Conservation (phyloP, 2,888 invertebrate species). For the Drosophila buzzatii region DNA sequence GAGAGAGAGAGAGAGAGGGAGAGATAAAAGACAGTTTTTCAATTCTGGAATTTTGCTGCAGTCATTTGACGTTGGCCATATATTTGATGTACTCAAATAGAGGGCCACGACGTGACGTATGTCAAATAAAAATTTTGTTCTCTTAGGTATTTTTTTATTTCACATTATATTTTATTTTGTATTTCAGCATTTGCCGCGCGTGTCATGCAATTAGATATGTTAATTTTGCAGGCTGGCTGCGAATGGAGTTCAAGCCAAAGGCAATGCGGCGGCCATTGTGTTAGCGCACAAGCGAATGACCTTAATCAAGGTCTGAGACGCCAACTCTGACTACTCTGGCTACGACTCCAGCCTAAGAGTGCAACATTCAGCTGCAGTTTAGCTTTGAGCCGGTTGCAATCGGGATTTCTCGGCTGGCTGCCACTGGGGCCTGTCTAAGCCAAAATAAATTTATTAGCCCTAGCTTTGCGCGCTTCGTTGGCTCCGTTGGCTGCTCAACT, state of each 20-base stretch:
- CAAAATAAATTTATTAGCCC: conserved; percentile 60
- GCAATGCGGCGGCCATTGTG: conserved; percentile 47
- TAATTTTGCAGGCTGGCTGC: conserved; percentile 42
- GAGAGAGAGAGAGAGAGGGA: background rate
- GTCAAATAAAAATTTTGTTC: conserved; percentile 41
- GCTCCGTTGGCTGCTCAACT: conserved; percentile 15
- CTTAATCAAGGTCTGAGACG: conserved; percentile 83
- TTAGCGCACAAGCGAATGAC: conserved; percentile 80
- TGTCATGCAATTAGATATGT: conserved; percentile 60
- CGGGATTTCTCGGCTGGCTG: conserved; percentile 21
- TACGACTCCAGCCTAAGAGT: conserved; percentile 2
- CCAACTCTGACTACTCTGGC: conserved; percentile 30
- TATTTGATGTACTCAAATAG: conserved; percentile 14
- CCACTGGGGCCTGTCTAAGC: conserved; percentile 56
- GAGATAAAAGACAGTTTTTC: conserved; percentile 2
- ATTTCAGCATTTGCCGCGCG: conserved; percentile 39
- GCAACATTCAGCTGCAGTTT: conserved; percentile 4
- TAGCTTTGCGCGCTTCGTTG: conserved; percentile 38
- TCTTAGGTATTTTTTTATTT: background rate
- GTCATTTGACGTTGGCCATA: conserved; percentile 19
- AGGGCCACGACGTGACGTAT: conserved; percentile 34
- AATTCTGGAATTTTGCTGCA: conserved; percentile 43
- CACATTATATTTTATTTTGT: background rate
- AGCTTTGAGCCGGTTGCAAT: conserved; percentile 51
- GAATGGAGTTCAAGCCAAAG: conserved; percentile 32